Evolutionary conservation across 2,797 vertebrate species (phyloP), one percentile per base, ranked within the genome.

Genomic region (Knipowitschia caucasica): DNA sequence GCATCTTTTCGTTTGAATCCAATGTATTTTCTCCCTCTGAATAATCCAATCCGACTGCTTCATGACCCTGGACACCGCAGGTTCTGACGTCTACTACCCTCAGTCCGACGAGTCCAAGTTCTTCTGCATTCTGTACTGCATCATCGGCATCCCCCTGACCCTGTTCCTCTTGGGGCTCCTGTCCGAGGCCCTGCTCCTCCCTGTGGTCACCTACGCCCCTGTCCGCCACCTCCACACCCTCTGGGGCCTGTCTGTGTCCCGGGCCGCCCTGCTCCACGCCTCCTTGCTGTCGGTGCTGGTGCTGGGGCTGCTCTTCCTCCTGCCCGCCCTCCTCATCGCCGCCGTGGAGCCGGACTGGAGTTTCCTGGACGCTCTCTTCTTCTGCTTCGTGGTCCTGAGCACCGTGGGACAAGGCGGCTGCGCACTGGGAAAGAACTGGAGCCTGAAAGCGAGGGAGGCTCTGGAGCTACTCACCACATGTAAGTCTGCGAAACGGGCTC

Each of bases 361-460:
- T 71, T 91, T 89, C 67, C 59, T 91, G 59, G 88, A 91, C 26
- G 82, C 92, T 0, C 43, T 92, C 4, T 93, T 92, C 51, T 92
- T 90, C 78, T 93, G 93, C 67, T 92, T 93, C 4, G 57, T 90
- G 31, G 91, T 88, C 0, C 86, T 93, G 45, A 93, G 89, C 75
- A 93, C 93, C 7, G 86, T 93, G 0, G 88, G 92, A 3, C 65
- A 93, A 36, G 91, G 86, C 14, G 89, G 90, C 53, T 77, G 86
- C 53, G 56, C 89, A 39, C 86, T 88, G 0, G 85, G 87, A 6
- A 75, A 29, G 0, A 54, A 50, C 26, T 85, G 80, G 44, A 73
- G 76, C 7, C 78, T 68, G 0, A 35, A 31, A 0, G 70, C 86
- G 8, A 85, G 73, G 1, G 67, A 84, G 30, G 66, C 87, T 0